Evolutionary conservation across 2,113 vertebrate species (phyloP).

Genomic region (Neotragus moschatus): DNA sequence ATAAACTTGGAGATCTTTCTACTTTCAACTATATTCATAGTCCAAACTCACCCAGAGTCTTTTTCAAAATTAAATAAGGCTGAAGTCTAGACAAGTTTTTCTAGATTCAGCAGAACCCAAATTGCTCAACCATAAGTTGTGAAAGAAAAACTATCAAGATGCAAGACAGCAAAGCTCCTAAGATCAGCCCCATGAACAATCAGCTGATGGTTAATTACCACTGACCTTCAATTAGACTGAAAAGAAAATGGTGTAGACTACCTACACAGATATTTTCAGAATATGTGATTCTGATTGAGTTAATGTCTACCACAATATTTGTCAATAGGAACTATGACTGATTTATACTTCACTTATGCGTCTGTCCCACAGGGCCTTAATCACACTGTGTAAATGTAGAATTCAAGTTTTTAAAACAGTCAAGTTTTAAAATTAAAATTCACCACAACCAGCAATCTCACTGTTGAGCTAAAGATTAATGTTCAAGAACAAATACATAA

Average conservation of each 20-base stretch:
- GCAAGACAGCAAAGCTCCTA: constrained; percentile 11
- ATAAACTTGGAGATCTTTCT: constrained; percentile 32
- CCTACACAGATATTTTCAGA: background rate
- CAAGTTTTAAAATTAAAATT: constrained; percentile 13
- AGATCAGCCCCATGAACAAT: background rate
- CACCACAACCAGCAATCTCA: background rate
- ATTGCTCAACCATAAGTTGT: constrained; percentile 48
- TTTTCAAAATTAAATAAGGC: constrained; percentile 48
- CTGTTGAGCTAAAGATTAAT: constrained; percentile 12
- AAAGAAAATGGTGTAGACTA: constrained; percentile 9
- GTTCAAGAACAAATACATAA: constrained; percentile 32
- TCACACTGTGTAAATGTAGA: background rate
- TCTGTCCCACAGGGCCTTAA: background rate
- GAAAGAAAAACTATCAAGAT: constrained; percentile 39
- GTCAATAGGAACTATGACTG: background rate
- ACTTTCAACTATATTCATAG: background rate
- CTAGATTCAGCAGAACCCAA: constrained; percentile 49
- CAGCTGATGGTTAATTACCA: constrained; percentile 39
- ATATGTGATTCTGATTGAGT: background rate
- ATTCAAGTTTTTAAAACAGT: background rate
- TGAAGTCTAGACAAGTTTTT: constrained; percentile 33
- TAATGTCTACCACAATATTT: background rate
- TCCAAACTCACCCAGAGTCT: constrained; percentile 6
- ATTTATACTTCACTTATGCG: background rate
- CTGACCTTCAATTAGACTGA: background rate